phyloP scores from a whole-genome alignment of 2,888 invertebrate species.

The Drosophila anceps region DNA sequence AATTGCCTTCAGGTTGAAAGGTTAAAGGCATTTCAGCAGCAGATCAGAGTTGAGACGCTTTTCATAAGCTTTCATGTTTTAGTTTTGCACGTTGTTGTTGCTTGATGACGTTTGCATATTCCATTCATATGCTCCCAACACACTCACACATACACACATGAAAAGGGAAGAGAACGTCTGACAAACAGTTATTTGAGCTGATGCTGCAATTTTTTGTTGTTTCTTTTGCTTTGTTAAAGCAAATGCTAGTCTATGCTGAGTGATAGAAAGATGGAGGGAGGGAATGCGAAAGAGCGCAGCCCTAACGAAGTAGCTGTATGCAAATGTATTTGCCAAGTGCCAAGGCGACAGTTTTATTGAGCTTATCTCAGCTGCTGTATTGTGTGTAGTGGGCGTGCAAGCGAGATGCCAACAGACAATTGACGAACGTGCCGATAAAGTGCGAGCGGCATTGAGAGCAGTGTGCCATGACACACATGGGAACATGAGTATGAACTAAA shows the following conservation, averaged over 20 bases:
- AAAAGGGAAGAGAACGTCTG: conserved; percentile 18
- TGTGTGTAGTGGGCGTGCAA: conserved; percentile 15
- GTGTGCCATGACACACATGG: conserved; percentile 10
- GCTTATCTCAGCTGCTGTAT: conserved; percentile 67
- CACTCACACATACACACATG: conserved; percentile 14
- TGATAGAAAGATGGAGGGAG: not conserved
- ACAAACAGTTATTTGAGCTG: conserved; percentile 69
- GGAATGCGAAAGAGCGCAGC: conserved; percentile 8
- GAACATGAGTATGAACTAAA: conserved; percentile 11
- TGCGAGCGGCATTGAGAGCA: conserved; percentile 32
- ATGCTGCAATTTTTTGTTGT: conserved; percentile 67
- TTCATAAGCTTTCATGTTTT: conserved; percentile 37
- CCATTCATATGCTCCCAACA: conserved; percentile 41
- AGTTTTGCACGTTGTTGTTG: conserved; percentile 32
- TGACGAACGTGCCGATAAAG: conserved; percentile 56
- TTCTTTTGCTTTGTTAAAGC: conserved; percentile 61
- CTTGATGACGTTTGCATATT: conserved; percentile 76
- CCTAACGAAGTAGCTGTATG: conserved; percentile 49
- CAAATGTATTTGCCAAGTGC: conserved; percentile 76
- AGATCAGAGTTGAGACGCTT: conserved; percentile 36
- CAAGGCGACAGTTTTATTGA: conserved; percentile 78
- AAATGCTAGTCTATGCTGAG: not conserved
- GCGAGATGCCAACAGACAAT: conserved; percentile 39
- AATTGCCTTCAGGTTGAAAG: conserved; percentile 48
- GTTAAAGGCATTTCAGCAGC: conserved; percentile 65